Conservation (phyloP, 1,140 invertebrate species). For the Cydia amplana region DNA sequence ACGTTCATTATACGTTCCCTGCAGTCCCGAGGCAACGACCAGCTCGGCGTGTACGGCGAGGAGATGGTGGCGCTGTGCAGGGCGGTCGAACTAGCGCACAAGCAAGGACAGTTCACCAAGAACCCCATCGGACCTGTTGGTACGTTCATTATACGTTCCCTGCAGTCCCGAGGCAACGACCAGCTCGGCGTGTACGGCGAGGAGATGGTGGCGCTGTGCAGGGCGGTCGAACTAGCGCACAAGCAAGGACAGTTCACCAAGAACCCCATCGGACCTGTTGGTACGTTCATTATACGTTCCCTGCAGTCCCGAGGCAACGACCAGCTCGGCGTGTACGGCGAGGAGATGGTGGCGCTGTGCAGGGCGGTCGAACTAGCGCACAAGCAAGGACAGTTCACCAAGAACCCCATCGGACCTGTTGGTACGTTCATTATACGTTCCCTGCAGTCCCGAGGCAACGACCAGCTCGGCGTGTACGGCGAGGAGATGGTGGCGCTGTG, state of each 20-base stretch:
- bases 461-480: constrained; percentile 82
- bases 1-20: constrained; percentile 72
- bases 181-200: constrained; percentile 81
- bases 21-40: constrained; percentile 75
- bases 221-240: constrained; percentile 79
- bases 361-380: constrained; percentile 79
- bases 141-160: constrained; percentile 73
- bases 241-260: constrained; percentile 81
- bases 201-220: constrained; percentile 81
- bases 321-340: constrained; percentile 81
- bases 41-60: constrained; percentile 81
- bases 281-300: constrained; percentile 79
- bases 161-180: constrained; percentile 77
- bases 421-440: constrained; percentile 82
- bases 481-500: constrained; percentile 81
- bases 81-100: constrained; percentile 78
- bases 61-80: constrained; percentile 81
- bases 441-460: constrained; percentile 75
- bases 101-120: constrained; percentile 80
- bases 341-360: constrained; percentile 81
- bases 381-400: constrained; percentile 80
- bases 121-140: constrained; percentile 90
- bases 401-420: constrained; percentile 88
- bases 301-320: constrained; percentile 77
- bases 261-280: constrained; percentile 88